Evolutionary conservation across 2,888 invertebrate species (phyloP).

Genomic region (Parnassius glacialis): DNA sequence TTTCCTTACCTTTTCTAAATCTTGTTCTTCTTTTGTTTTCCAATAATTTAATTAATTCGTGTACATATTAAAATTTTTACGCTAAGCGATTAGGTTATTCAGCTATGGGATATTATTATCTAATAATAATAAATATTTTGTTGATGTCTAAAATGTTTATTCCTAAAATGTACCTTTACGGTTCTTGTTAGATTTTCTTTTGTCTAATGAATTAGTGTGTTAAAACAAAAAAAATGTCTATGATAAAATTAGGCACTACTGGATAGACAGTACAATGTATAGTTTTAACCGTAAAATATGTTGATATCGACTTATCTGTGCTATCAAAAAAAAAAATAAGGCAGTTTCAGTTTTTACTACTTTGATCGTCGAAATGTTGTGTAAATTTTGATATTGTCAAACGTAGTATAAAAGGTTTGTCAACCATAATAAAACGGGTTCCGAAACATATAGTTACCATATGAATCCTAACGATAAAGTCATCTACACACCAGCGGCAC

Average conservation of each 20-base stretch:
- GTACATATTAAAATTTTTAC: slow-evolving; percentile 44
- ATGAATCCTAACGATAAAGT: slow-evolving; percentile 62
- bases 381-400: slow-evolving; percentile 1
- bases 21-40: neutral
- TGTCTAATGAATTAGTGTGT: slow-evolving; percentile 55
- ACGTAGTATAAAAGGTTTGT: slow-evolving; percentile 41
- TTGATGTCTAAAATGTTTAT: slow-evolving; percentile 73
- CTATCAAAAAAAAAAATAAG: neutral
- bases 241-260: slow-evolving; percentile 54
- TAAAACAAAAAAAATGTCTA: slow-evolving; percentile 46
- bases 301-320: slow-evolving; percentile 34
- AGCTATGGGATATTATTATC: slow-evolving; percentile 52
- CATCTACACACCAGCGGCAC: slow-evolving; percentile 41
- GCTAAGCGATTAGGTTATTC: slow-evolving; percentile 58
- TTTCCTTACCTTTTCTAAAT: slow-evolving; percentile 11
- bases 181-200: slow-evolving; percentile 60
- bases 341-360: slow-evolving; percentile 42
- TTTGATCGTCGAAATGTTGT: neutral
- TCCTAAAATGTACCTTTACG: slow-evolving; percentile 76
- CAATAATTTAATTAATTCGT: slow-evolving; percentile 24
- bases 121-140: slow-evolving; percentile 46
- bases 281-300: slow-evolving; percentile 51
- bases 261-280: slow-evolving; percentile 61
- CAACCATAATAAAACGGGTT: slow-evolving; percentile 65
- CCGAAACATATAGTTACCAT: slow-evolving; percentile 76